Conservation (phyloP, 2,113 vertebrate species). For the Galemys pyrenaicus region DNA sequence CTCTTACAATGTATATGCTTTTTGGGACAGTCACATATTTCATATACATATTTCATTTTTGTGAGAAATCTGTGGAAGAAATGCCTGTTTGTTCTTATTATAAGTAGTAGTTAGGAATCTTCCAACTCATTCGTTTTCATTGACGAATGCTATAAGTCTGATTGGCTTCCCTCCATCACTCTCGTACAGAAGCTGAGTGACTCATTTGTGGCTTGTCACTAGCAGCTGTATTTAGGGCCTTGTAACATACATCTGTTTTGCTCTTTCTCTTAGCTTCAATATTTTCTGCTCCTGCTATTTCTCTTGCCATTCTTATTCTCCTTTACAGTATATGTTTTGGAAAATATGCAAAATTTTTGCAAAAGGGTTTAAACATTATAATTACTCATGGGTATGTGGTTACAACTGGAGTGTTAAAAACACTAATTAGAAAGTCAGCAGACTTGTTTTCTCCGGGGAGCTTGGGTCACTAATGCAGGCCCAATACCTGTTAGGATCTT, state of each 20-base stretch:
- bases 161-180: neutral
- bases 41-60: neutral
- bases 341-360: neutral
- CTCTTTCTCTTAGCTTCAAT: neutral
- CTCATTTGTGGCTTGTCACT: neutral
- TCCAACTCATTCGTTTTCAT: neutral
- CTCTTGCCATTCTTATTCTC: neutral
- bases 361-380: conserved; percentile 15
- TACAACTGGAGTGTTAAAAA: neutral
- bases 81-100: neutral
- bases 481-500: neutral
- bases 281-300: neutral
- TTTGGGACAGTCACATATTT: neutral
- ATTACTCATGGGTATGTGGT: neutral
- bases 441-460: neutral
- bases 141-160: neutral
- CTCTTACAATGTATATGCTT: neutral
- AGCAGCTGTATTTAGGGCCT: neutral
- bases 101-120: neutral
- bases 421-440: neutral
- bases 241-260: neutral
- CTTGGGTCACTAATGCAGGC: neutral
- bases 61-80: neutral
- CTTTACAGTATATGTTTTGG: neutral
- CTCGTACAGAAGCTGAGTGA: neutral